Base-by-base conservation (phyloP, 2,113 vertebrate genomes). In the Pachypanchax playfairii region DNA sequence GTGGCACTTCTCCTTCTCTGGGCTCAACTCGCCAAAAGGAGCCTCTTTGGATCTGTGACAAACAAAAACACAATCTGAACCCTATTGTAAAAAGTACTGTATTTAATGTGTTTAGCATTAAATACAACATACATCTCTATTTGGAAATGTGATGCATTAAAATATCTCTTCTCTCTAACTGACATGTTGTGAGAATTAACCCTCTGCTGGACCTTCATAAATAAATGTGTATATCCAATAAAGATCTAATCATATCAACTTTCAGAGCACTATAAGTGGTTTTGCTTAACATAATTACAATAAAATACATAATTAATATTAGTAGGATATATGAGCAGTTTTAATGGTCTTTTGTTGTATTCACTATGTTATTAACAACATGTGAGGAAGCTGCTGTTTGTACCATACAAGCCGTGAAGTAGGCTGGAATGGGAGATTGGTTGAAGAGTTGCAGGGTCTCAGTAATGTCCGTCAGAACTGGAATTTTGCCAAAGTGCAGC, bases 401-500 rank as follows among this genome's bases (percentile, higher is more conserved):
- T 82, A 94, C 95, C 88, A 93, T 90, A 29, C 25, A 22, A 43
- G 90, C 83, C 8, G 36, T 73, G 80, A 98, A 97, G 3, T 22
- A 14, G 1, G 90, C 91, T 0, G 94, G 85, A 57, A 94, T 90
- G 0, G 91, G 85, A 17, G 90, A 90, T 38, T 92, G 86, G 57
- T 95, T 99, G 15, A 82, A 85, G 14, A 98, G 91, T 1, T 25
- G 50, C 47, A 98, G 78, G 0, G 26, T 66, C 85, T 18, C 86
- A 18, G 85, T 70, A 6, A 75, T 36, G 49, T 95, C 92, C 4
- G 65, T 90, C 9, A 97, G 82, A 15, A 93, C 91, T 0, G 79
- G 90, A 83, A 96, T 91, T 18, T 0, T 77, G 51, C 95, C 94
- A 10, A 96, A 98, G 21, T 94, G 70, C 7, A 98, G 1, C 51